These are phyloP conservation scores for Agrochola lychnidis DNA, from an alignment of 2,888 invertebrate genomes.

Conservation along the genomic window DNA sequence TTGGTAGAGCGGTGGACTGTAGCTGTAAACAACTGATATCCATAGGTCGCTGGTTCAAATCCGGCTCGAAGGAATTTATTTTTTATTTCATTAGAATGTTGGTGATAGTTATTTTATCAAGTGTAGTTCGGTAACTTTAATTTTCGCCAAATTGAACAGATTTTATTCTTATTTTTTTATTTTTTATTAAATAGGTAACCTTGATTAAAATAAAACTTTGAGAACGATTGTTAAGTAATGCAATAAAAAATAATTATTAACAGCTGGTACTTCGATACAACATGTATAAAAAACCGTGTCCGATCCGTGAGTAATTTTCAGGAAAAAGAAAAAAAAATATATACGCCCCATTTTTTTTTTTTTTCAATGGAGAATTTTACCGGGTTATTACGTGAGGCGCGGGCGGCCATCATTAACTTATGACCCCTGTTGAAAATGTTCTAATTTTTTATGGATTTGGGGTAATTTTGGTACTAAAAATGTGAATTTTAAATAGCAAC, in stretches of 20 bases:
- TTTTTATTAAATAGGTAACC: neutral
- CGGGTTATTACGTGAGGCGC: no score
- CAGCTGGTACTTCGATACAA: neutral
- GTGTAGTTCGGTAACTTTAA: neutral
- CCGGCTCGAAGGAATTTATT: constrained; percentile 91
- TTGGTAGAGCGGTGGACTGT: constrained; percentile 90
- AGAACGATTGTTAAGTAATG: neutral
- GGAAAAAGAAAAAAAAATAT: no score
- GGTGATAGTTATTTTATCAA: neutral
- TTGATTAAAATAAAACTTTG: neutral
- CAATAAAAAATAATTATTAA: neutral
- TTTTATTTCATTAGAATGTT: neutral
- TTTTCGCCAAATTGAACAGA: neutral
- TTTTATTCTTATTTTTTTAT: neutral
- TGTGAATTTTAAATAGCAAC: no score
- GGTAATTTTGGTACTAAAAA: no score
- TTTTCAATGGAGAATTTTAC: no score
- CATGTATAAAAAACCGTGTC: no score
- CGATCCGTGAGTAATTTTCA: no score
- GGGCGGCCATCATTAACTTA: no score
- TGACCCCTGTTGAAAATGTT: no score
- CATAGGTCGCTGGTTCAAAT: constrained; percentile 93
- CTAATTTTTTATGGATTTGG: no score
- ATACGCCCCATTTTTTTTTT: no score
- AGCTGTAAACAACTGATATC: constrained; percentile 80